A percentile compares a stretch with the other conserved stretches of the same genome.
Evolutionary conservation across 2,797 vertebrate genomes (phyloP).

Genomic region (Molossus molossus): DNA sequence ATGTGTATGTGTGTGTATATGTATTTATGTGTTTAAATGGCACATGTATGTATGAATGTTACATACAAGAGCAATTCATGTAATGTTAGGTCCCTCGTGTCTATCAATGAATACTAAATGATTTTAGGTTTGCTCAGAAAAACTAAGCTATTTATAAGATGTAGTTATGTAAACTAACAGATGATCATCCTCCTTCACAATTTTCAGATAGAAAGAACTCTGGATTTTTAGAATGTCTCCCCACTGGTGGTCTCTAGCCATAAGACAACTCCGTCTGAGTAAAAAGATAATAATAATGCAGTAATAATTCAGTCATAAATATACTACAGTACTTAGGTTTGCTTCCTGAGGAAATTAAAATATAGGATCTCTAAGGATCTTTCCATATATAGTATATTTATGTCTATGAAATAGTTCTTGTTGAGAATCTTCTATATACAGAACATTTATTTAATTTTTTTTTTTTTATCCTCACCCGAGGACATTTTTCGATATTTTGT

Average conservation of each 20-base stretch:
- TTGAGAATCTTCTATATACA: conserved; percentile 9
- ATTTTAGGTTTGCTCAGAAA: conserved; percentile 73
- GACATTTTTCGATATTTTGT: too few species aligned
- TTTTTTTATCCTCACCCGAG: background rate
- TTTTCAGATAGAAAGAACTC: conserved; percentile 41
- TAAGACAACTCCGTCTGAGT: background rate
- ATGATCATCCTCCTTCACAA: conserved; percentile 58
- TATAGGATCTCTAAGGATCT: conserved; percentile 40
- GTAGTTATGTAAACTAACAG: conserved; percentile 75
- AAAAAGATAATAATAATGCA: conserved; percentile 37
- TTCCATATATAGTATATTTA: conserved; percentile 32
- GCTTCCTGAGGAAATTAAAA: conserved; percentile 60
- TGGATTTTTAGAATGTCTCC: conserved; percentile 57
- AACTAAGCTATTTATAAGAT: conserved; percentile 73
- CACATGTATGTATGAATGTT: background rate
- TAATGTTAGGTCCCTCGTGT: background rate
- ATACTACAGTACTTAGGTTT: background rate
- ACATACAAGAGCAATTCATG: background rate
- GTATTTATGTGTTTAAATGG: background rate
- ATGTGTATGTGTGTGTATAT: background rate
- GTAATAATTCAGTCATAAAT: conserved; percentile 42
- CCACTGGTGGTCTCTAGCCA: conserved; percentile 14
- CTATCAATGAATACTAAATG: conserved; percentile 54
- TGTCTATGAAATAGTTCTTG: conserved; percentile 22
- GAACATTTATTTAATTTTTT: conserved; percentile 34